These are phyloP conservation scores for Gandaritis pyraliata DNA, from an alignment of 2,888 invertebrate genomes.

Conservation along the genomic window DNA sequence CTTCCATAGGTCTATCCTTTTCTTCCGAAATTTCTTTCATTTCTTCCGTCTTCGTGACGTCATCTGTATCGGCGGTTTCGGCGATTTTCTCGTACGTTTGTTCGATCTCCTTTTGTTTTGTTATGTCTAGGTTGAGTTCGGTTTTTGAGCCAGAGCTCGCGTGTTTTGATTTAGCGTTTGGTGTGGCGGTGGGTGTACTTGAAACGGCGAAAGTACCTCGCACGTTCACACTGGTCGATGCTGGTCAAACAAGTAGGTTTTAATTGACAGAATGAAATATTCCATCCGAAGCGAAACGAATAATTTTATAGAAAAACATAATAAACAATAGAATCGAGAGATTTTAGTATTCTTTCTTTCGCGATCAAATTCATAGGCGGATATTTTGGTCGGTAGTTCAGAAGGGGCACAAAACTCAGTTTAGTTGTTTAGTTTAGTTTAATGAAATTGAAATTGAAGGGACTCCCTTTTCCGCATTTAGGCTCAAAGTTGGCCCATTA, in stretches of 20 bases:
- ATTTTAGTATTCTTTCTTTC: too few relatives aligned
- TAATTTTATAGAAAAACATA: too few relatives aligned
- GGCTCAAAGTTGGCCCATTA: too few relatives aligned
- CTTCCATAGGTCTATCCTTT: conserved; percentile 35
- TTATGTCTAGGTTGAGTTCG: conserved; percentile 36
- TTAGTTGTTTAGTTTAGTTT: too few relatives aligned
- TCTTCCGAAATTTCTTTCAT: conserved; percentile 29
- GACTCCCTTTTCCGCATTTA: too few relatives aligned
- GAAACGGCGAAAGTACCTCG: conserved; percentile 35
- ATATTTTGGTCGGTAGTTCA: too few relatives aligned
- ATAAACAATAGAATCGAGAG: too few relatives aligned
- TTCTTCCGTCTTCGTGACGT: conserved; percentile 39
- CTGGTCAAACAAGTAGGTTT: conserved; percentile 33
- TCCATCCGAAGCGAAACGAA: too few relatives aligned
- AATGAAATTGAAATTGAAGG: too few relatives aligned
- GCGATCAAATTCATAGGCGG: too few relatives aligned
- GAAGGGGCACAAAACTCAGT: too few relatives aligned
- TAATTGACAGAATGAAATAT: too few relatives aligned
- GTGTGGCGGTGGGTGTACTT: conserved; percentile 27
- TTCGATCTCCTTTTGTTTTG: conserved; percentile 50
- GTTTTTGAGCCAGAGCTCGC: conserved; percentile 35
- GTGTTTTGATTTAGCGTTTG: conserved; percentile 35
- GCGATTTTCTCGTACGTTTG: conserved; percentile 37
- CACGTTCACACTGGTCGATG: conserved; percentile 32
- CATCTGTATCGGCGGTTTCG: conserved; percentile 38